Conservation (phyloP, 2,888 invertebrate genomes). For the Campoplex nolae region DNA sequence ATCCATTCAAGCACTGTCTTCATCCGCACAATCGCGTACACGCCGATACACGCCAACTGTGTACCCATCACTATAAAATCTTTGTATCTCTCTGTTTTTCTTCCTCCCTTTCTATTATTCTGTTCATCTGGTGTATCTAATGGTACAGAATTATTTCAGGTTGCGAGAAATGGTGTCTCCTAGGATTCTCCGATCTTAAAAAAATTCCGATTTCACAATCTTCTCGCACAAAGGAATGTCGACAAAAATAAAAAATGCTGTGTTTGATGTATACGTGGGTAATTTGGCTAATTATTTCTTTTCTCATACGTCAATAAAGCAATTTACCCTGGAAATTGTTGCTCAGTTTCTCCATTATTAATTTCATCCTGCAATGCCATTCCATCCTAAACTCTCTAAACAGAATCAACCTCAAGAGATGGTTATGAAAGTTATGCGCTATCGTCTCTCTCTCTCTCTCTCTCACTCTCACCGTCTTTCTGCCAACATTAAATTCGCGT, state of each 20-base stretch:
- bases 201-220: no score
- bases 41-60: no score
- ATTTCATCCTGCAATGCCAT: constrained; percentile 44
- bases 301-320: constrained; percentile 13
- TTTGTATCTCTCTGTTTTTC: no score
- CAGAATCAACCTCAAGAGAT: constrained; percentile 41
- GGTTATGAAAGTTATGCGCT: constrained; percentile 50
- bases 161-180: no score
- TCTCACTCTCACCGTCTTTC: constrained; percentile 18
- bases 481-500: constrained; percentile 31
- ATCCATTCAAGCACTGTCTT: no score
- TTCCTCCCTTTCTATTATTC: no score
- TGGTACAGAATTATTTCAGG: no score
- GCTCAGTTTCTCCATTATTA: constrained; percentile 5
- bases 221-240: no score
- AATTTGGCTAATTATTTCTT: neutral
- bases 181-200: no score
- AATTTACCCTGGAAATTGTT: neutral
- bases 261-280: neutral
- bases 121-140: no score
- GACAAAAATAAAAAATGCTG: neutral
- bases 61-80: no score
- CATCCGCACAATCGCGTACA: no score
- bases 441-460: constrained; percentile 7
- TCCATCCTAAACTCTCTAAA: constrained; percentile 37